A percentile compares a stretch with the other conserved stretches of the same genome.
Evolutionary conservation across 1,140 invertebrate genomes (phyloP).

Genomic region (Phenacoccus solenopsis): DNA sequence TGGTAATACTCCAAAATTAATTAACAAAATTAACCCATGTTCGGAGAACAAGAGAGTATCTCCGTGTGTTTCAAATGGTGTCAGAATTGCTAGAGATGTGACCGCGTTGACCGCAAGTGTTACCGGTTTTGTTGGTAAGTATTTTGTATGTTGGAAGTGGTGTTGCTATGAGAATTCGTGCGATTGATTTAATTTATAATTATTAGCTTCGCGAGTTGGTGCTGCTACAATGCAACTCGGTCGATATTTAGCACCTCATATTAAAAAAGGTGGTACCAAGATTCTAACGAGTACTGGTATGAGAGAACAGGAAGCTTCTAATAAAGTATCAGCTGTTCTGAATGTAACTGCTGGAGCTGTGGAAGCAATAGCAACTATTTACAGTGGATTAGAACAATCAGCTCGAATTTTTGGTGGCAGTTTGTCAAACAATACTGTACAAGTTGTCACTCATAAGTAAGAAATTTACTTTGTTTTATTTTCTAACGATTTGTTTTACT

Average conservation of each 20-base stretch:
- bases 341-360: constrained; percentile 53
- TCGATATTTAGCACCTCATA: constrained; percentile 47
- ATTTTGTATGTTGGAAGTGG: background rate
- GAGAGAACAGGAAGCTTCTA: constrained; percentile 39
- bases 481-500: background rate
- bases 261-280: constrained; percentile 43
- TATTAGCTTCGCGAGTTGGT: constrained; percentile 46
- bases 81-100: constrained; percentile 47
- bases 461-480: constrained; percentile 23
- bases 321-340: constrained; percentile 45
- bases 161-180: background rate
- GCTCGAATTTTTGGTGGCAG: constrained; percentile 47
- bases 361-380: constrained; percentile 52
- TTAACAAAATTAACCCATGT: constrained; percentile 38
- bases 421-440: constrained; percentile 53
- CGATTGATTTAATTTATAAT: background rate
- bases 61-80: constrained; percentile 39
- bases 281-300: constrained; percentile 41
- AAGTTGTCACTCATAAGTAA: constrained; percentile 54
- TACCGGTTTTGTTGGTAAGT: constrained; percentile 44
- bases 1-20: constrained; percentile 45
- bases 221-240: constrained; percentile 47
- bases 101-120: constrained; percentile 45
- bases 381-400: constrained; percentile 49
- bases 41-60: constrained; percentile 26